These are phyloP conservation scores for Sitodiplosis mosellana DNA, from an alignment of 1,140 invertebrate genomes.

Conservation along the genomic window DNA sequence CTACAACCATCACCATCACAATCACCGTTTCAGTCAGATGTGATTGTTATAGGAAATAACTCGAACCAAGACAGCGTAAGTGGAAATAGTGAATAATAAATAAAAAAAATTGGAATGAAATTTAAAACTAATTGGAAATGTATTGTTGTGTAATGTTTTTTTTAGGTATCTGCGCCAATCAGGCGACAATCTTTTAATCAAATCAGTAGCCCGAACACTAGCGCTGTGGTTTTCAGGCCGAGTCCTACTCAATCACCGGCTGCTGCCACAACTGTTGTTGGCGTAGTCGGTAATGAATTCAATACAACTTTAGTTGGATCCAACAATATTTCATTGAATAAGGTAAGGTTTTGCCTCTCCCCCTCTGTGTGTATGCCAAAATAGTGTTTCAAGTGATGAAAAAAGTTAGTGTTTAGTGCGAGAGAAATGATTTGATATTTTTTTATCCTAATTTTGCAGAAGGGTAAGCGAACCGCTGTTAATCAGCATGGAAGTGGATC, in stretches of 20 bases:
- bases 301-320: conserved; percentile 25
- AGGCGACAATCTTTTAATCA: conserved; percentile 25
- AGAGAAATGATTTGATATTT: too few relatives aligned
- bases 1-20: conserved; percentile 25
- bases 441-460: background rate
- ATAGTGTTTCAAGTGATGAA: too few relatives aligned
- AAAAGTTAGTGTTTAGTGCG: too few relatives aligned
- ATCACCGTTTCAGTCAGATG: conserved; percentile 25
- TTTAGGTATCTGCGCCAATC: conserved; percentile 25
- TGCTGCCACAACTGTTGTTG: conserved; percentile 20
- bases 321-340: conserved; percentile 25
- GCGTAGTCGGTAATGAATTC: conserved; percentile 23
- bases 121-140: background rate
- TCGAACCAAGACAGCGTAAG: conserved; percentile 24
- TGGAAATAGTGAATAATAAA: background rate
- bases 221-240: conserved; percentile 24
- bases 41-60: conserved; percentile 24
- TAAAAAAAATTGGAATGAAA: conserved; percentile 1
- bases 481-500: too few relatives aligned
- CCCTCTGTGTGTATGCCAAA: too few relatives aligned
- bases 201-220: conserved; percentile 24
- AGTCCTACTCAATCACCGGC: conserved; percentile 25
- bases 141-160: conserved; percentile 6
- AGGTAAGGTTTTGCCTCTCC: conserved; percentile 12
- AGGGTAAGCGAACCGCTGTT: background rate